phyloP scores from a whole-genome alignment of 1,140 invertebrate genomes.

The Ridgeia piscesae region DNA sequence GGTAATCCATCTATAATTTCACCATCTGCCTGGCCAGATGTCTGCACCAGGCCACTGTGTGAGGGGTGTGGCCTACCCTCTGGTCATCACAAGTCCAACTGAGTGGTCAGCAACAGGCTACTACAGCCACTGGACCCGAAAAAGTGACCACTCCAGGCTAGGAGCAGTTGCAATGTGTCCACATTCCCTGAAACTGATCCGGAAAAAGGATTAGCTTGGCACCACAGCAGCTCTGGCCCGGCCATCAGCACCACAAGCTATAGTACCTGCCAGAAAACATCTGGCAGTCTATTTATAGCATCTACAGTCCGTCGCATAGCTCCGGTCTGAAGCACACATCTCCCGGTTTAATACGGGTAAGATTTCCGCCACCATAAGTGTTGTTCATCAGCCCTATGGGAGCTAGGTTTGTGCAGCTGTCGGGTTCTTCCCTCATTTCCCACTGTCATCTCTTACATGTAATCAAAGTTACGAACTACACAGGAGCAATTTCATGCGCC shows the following conservation, averaged over 20 bases:
- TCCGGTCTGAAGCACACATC: background rate
- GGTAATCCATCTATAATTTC: constrained; percentile 6
- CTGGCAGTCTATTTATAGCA: background rate
- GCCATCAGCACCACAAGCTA: background rate
- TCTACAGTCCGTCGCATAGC: background rate
- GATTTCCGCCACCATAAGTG: background rate
- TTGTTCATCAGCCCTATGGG: background rate
- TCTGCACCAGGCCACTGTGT: background rate
- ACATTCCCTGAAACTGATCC: background rate
- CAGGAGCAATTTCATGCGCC: background rate
- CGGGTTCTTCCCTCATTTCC: background rate
- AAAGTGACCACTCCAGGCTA: background rate
- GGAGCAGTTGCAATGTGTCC: background rate
- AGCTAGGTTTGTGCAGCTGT: background rate
- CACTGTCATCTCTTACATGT: background rate
- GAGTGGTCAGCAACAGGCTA: background rate
- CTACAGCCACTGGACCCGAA: background rate
- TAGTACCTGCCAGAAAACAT: background rate
- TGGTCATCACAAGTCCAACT: background rate
- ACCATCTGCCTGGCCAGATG: background rate
- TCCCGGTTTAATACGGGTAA: background rate
- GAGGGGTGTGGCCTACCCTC: background rate
- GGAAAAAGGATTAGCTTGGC: background rate
- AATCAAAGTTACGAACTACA: background rate
- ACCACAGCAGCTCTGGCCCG: no score